Evolutionary conservation across 2,113 vertebrate species (phyloP).

Genomic region (Procavia capensis): DNA sequence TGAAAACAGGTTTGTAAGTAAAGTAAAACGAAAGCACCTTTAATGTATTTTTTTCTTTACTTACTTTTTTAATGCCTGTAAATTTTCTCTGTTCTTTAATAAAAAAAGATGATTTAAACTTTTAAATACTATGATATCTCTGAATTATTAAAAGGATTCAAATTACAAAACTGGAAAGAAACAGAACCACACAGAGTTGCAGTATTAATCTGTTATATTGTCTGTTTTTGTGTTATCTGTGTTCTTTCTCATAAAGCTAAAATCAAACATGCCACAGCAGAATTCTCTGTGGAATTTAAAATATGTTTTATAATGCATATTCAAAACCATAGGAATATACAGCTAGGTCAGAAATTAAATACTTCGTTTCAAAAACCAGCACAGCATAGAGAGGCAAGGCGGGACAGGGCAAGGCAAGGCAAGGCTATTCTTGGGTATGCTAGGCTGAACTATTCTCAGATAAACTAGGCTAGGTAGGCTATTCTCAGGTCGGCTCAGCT

Average conservation of each 20-base stretch:
- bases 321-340: not conserved
- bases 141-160: not conserved
- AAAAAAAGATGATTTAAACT: not conserved
- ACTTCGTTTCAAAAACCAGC: not conserved
- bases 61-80: not conserved
- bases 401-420: too few species aligned
- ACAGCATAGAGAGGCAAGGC: too few species aligned
- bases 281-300: constrained; percentile 22
- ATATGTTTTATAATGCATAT: not conserved
- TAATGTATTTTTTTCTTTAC: not conserved
- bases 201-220: not conserved
- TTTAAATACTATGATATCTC: not conserved
- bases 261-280: not conserved
- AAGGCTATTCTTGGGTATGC: too few species aligned
- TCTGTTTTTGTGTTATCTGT: not conserved
- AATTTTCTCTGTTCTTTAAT: not conserved
- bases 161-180: not conserved
- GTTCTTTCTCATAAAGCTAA: not conserved
- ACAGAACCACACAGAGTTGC: not conserved
- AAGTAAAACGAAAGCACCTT: constrained; percentile 47
- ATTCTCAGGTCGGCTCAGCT: too few species aligned
- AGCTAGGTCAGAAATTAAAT: not conserved
- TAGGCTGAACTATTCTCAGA: too few species aligned
- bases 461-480: too few species aligned
- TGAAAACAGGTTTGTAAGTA: constrained; percentile 1